Conservation (phyloP, 1,140 invertebrate genomes). For the Zaprionus capensis region DNA sequence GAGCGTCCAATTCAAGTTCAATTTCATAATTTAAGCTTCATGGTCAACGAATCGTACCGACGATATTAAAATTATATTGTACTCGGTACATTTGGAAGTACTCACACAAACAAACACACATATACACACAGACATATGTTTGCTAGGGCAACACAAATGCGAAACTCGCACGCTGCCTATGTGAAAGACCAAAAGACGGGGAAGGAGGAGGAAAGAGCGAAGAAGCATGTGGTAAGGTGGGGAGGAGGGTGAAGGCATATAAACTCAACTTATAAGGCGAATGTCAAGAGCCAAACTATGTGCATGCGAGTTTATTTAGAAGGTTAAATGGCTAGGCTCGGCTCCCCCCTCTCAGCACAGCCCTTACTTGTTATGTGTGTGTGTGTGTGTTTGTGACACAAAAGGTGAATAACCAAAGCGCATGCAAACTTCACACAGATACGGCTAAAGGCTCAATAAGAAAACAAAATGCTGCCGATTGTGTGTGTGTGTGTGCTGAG, state of each 20-base stretch:
- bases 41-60: conserved; percentile 48
- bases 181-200: conserved; percentile 6
- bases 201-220: not conserved
- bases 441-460: conserved; percentile 28
- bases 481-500: conserved; percentile 34
- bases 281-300: conserved; percentile 66
- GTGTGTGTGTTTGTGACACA: conserved; percentile 29
- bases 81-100: conserved; percentile 10
- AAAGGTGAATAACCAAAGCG: conserved; percentile 78
- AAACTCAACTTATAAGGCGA: conserved; percentile 62
- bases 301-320: conserved; percentile 44
- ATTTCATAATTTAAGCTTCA: conserved; percentile 80
- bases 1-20: conserved; percentile 71
- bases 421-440: conserved; percentile 36
- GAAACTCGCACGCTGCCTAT: conserved; percentile 21
- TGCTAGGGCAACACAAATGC: conserved; percentile 31
- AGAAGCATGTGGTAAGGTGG: not conserved
- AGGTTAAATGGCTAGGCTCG: conserved; percentile 67
- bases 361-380: not conserved
- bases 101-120: not conserved
- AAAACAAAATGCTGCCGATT: conserved; percentile 28
- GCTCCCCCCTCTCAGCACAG: not conserved
- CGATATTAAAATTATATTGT: conserved; percentile 36
- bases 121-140: not conserved
- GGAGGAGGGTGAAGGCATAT: not conserved